Evolutionary conservation across 2,113 vertebrate genomes (phyloP), one percentile per base, ranked within the genome.

Genomic region (Poeciliopsis prolifica): DNA sequence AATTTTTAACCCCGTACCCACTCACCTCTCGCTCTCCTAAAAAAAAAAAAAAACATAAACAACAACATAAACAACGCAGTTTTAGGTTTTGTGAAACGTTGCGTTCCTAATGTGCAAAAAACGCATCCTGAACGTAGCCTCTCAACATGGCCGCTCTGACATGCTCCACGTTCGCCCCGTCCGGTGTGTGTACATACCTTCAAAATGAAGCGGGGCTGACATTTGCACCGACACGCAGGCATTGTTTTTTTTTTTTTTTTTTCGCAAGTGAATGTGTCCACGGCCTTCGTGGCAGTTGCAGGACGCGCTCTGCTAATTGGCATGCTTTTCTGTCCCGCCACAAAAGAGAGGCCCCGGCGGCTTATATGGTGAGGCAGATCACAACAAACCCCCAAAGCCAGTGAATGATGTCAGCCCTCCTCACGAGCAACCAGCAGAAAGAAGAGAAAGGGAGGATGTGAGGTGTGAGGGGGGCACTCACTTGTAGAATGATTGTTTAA

Each of bases 211-310:
- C 0, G 24, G 58, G 69, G 61, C 37, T 58, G 75, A 44, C 77
- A 81, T 70, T 58, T 77, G 83, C 78, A 75, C 80, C 81, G 74
- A 95, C 94, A 94, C 93, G 94, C 95, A 94, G 65, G 74, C 66
- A 62, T 58, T 58, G 6, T 17, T 35, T 26, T 77, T 29, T 2
- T 29, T 29, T 29, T 29, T 29, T 29, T 29, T 29, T 29, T 29
- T 2, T 77, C 30, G 79, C 44, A 74, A 69, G 37, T 65, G 35
- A 78, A 82, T 17, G 81, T 74, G 78, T 79, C 74, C 75, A 78
- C 78, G 78, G 75, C 85, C 77, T 76, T 68, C 81, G 78, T 75
- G 83, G 74, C 80, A 75, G 87, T 58, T 72, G 70, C 81, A 87
- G 79, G 78, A 90, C 70, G 77, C 58, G 71, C 70, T 88, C 77